Base-by-base conservation (phyloP, 2,797 vertebrate species). In the Myripristis murdjan region DNA sequence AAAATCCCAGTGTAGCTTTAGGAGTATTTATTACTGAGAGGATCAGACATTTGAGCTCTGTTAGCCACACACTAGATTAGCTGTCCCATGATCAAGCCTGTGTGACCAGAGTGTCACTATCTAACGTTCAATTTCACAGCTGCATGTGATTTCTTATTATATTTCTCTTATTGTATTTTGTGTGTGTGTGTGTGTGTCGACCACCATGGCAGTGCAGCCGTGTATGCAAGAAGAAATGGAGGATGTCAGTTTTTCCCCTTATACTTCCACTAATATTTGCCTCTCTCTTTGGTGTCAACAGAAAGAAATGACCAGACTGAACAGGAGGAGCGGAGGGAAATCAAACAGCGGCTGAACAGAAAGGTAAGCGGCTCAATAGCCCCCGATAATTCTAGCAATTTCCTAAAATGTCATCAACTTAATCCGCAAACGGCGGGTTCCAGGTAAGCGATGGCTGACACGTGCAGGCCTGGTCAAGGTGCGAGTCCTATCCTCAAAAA, bases 251-350 rank as follows among this genome's bases (percentile, higher is more conserved):
- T 41, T 41, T 15, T 58, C n/a, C n/a, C 18, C 23, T 39, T 49
- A 37, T 37, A 8, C n/a, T 16, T 55, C 7, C 28, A 31, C 7
- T 77, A 59, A 79, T 58, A 1, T 70, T 58, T 70, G 3, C 39
- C 5, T 66, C 53, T 70, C n/a, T 59, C 15, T 47, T 44, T 57
- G 62, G 24, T 82, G 47, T 65, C 49, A 52, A 78, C 94, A 99
- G 97, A 99, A 90, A 96, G 97, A 85, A 99, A 99, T 81, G 98
- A 99, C 79, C 97, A 98, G 93, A 96, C 94, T 5, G 97, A 99
- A 56, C 97, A 99, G 81, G 97, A 99, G 65, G 97, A 99, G 90
- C 96, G 97, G 82, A 94, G 97, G 43, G 98, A 99, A 90, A 98
- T 99, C 91, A 99, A 99, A 85, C 97, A 98, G 86, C 93, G 97